A percentile compares a stretch with the other conserved stretches of the same genome.
phyloP scores from a whole-genome alignment of 2,888 invertebrate species.

The Oeneis ivallda region DNA sequence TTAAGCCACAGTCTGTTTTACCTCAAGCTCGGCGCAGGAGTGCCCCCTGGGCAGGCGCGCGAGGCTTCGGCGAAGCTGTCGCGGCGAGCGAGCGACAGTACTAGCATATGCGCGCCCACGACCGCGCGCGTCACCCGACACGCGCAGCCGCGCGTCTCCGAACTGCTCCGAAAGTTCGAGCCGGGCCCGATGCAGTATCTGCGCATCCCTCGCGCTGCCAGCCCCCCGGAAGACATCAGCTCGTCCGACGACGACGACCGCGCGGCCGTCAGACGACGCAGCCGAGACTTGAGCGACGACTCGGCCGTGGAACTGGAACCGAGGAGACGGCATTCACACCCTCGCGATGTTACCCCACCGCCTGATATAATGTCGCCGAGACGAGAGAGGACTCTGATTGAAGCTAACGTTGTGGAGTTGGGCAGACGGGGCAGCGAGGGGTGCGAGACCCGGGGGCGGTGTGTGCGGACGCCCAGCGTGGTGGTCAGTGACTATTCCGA shows the following conservation, averaged over 20 bases:
- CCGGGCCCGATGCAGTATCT: constrained; percentile 76
- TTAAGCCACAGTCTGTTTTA: constrained; percentile 77
- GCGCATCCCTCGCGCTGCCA: constrained; percentile 67
- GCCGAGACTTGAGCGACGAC: constrained; percentile 77
- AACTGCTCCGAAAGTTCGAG: constrained; percentile 70
- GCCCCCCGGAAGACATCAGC: constrained; percentile 71
- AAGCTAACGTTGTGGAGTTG: constrained; percentile 81
- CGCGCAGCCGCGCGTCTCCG: constrained; percentile 72
- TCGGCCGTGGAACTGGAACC: constrained; percentile 81
- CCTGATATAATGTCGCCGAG: constrained; percentile 70
- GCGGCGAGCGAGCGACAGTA: constrained; percentile 54
- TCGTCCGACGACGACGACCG: constrained; percentile 77
- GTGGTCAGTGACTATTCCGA: constrained; percentile 94
- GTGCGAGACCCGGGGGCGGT: constrained; percentile 75
- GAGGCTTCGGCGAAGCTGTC: constrained; percentile 39
- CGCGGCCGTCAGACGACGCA: constrained; percentile 71
- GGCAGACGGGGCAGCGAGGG: constrained; percentile 78
- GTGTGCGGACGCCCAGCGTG: constrained; percentile 91
- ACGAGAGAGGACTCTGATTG: constrained; percentile 68
- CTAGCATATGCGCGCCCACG: constrained; percentile 65
- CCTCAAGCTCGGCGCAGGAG: constrained; percentile 70
- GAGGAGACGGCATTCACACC: constrained; percentile 67
- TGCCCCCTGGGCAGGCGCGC: constrained; percentile 51
- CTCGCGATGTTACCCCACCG: constrained; percentile 67
- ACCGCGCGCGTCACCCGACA: constrained; percentile 63